Conservation (phyloP, 1,140 invertebrate species). For the Caenorhabditis latens region DNA sequence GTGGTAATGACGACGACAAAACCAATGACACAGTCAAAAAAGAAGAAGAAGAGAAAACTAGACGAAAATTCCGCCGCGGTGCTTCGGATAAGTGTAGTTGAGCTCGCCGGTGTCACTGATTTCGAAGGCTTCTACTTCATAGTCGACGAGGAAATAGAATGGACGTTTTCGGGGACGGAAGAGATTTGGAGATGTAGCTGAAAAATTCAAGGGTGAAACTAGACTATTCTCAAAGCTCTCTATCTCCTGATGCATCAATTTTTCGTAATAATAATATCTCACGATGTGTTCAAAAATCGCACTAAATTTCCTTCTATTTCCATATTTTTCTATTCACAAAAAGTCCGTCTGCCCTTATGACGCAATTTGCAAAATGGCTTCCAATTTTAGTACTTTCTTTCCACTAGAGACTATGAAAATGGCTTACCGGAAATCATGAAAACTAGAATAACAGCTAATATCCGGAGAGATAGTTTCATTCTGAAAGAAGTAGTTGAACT, state of each 20-base stretch:
- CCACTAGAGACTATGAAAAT: not conserved
- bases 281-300: not conserved
- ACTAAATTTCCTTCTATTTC: too few species aligned
- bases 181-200: not conserved
- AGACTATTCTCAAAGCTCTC: not conserved
- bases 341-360: not conserved
- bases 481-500: not conserved
- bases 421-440: slow-evolving; percentile 3
- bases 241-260: too few species aligned
- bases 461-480: not conserved
- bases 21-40: too few species aligned
- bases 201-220: not conserved
- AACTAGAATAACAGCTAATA: slow-evolving; percentile 16
- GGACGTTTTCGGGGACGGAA: slow-evolving; percentile 28
- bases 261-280: not conserved
- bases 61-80: slow-evolving; percentile 1
- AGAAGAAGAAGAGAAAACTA: not conserved
- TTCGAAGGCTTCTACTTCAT: slow-evolving; percentile 31
- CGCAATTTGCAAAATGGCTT: not conserved
- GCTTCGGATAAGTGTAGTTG: slow-evolving; percentile 54
- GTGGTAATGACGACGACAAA: too few species aligned
- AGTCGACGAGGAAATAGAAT: slow-evolving; percentile 45
- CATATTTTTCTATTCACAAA: not conserved
- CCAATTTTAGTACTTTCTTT: not conserved
- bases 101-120: slow-evolving; percentile 49